Conservation (phyloP, 2,113 vertebrate species). For the Mandrillus leucophaeus region DNA sequence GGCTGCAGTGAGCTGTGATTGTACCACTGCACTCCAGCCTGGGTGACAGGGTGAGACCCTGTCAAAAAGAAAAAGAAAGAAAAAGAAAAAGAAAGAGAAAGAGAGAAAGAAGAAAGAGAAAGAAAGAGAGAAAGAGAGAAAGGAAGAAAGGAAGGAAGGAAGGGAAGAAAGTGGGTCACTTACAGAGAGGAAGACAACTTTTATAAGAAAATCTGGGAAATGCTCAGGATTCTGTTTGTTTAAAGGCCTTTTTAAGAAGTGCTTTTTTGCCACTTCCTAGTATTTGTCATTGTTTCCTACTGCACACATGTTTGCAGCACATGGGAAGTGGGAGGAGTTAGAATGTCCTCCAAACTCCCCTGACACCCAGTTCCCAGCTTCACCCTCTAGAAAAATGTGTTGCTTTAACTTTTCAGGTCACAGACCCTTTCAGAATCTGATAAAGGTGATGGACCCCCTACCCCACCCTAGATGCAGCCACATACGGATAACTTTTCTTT, state of each 20-base stretch:
- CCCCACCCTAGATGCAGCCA: not conserved
- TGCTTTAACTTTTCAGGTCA: slow-evolving; percentile 53
- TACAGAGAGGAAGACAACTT: not conserved
- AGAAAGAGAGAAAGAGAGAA: too few species aligned
- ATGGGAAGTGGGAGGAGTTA: slow-evolving; percentile 64
- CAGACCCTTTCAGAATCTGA: slow-evolving; percentile 17
- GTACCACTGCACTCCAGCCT: too few species aligned
- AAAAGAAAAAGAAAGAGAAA: too few species aligned
- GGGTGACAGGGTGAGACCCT: too few species aligned
- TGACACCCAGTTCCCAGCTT: slow-evolving; percentile 40
- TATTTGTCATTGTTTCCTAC: slow-evolving; percentile 44
- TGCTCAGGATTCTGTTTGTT: not conserved
- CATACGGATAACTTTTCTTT: not conserved
- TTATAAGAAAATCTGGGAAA: not conserved
- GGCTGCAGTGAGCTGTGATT: too few species aligned
- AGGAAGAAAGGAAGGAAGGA: too few species aligned
- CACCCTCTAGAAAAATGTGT: slow-evolving; percentile 52
- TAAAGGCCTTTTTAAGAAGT: not conserved
- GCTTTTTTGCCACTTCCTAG: not conserved
- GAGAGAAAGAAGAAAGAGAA: too few species aligned
- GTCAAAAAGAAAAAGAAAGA: too few species aligned
- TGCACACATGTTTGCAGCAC: not conserved
- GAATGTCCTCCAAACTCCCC: slow-evolving; percentile 65
- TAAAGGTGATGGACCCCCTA: not conserved
- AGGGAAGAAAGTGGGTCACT: not conserved